These are phyloP conservation scores for Oikopleura vanhoeffeni DNA, from an alignment of 23 tunicate genomes.

Conservation along the genomic window DNA sequence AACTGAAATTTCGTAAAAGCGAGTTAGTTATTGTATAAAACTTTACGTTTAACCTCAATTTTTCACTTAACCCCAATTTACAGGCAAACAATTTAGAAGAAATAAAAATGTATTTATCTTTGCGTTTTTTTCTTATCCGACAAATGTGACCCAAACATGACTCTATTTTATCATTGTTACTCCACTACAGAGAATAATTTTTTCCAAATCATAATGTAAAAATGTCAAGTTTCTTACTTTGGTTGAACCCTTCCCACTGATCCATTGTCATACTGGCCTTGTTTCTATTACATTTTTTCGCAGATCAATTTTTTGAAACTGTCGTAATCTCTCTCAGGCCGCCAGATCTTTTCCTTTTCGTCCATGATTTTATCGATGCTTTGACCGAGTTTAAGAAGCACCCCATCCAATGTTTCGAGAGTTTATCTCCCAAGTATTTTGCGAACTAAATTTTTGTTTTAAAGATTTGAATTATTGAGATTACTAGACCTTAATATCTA, in stretches of 20 bases:
- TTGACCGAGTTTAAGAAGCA: neutral
- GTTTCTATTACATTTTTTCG: neutral
- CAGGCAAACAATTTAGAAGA: too few species aligned
- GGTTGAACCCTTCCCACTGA: neutral
- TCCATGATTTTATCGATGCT: neutral
- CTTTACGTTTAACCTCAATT: too few species aligned
- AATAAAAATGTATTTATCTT: too few species aligned
- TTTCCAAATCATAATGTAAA: too few species aligned
- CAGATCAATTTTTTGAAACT: neutral
- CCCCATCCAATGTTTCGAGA: neutral
- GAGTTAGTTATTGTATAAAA: too few species aligned
- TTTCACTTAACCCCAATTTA: too few species aligned
- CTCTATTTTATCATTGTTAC: too few species aligned
- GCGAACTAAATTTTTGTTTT: neutral
- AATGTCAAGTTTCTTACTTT: neutral
- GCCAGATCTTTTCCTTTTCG: neutral
- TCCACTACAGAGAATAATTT: too few species aligned
- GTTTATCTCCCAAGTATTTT: slow-evolving; percentile 21
- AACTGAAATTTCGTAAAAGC: too few species aligned
- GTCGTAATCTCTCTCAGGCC: neutral
- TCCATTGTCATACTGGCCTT: neutral
- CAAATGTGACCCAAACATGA: too few species aligned
- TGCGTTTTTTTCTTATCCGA: too few species aligned
- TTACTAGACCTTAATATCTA: too few species aligned
- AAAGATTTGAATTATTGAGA: neutral